These are phyloP conservation scores for Hesperophylax magnus DNA, from an alignment of 1,140 invertebrate genomes.

Conservation along the genomic window DNA sequence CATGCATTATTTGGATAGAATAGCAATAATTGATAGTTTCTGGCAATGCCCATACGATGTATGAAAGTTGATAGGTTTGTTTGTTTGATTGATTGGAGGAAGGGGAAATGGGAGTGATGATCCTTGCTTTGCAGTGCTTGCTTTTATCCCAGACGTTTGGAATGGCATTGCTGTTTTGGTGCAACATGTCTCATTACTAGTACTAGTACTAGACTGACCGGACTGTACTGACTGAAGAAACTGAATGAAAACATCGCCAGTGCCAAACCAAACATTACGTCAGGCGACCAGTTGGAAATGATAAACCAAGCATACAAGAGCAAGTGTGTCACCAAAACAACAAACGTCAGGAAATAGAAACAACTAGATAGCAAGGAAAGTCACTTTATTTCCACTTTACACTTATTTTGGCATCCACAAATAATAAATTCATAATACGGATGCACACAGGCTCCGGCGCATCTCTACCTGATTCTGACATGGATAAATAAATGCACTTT, in stretches of 20 bases:
- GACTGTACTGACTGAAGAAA: conserved; percentile 17
- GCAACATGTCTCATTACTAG: conserved; percentile 52
- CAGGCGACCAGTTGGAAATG: conserved; percentile 53
- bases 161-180: conserved; percentile 59
- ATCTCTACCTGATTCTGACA: background rate
- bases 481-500: conserved; percentile 28
- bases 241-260: conserved; percentile 50
- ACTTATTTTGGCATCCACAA: conserved; percentile 45
- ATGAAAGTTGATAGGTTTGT: too few species aligned
- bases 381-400: conserved; percentile 58
- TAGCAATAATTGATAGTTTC: too few species aligned
- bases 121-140: conserved; percentile 58
- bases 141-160: conserved; percentile 59
- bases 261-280: conserved; percentile 57
- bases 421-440: conserved; percentile 30
- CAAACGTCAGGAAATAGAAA: conserved; percentile 71
- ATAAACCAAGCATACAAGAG: conserved; percentile 58
- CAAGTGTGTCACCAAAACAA: conserved; percentile 68
- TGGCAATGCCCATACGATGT: too few species aligned
- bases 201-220: conserved; percentile 12
- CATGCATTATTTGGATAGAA: background rate
- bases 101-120: conserved; percentile 45
- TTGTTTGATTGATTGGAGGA: background rate
- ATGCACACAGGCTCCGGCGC: conserved; percentile 16
- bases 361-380: conserved; percentile 59